Conservation (phyloP, 2,113 vertebrate species). For the Brevimyrus niger region DNA sequence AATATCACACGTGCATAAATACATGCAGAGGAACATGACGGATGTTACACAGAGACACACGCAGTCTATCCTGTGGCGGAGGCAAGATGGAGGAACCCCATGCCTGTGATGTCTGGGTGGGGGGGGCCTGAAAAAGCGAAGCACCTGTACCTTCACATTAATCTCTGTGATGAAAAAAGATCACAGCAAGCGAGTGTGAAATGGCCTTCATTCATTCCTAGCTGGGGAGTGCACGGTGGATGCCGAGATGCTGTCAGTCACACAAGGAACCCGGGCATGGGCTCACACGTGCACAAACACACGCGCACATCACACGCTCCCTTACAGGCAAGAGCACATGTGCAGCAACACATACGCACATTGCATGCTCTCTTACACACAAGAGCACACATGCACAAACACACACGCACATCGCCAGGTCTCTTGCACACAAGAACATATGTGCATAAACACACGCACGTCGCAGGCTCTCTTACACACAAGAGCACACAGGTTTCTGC, state of each 20-base stretch:
- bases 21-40: background rate
- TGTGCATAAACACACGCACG: too few relatives aligned
- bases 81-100: background rate
- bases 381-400: too few relatives aligned
- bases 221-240: slow-evolving; percentile 18
- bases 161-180: slow-evolving; percentile 44
- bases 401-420: too few relatives aligned
- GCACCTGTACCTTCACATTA: slow-evolving; percentile 28
- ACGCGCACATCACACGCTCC: background rate
- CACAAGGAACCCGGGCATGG: background rate
- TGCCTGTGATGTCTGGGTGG: background rate
- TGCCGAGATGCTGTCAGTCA: slow-evolving; percentile 25
- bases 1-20: background rate
- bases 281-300: slow-evolving; percentile 3
- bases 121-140: slow-evolving; percentile 4
- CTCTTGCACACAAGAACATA: too few relatives aligned
- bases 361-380: background rate
- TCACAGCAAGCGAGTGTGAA: slow-evolving; percentile 36
- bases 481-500: background rate
- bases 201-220: slow-evolving; percentile 39
- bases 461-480: background rate
- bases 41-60: background rate
- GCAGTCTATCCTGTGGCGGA: background rate
- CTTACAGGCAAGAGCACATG: background rate
- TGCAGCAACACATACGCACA: too few relatives aligned